Conservation (phyloP, 2,113 vertebrate genomes). For the Donacobius atricapilla region DNA sequence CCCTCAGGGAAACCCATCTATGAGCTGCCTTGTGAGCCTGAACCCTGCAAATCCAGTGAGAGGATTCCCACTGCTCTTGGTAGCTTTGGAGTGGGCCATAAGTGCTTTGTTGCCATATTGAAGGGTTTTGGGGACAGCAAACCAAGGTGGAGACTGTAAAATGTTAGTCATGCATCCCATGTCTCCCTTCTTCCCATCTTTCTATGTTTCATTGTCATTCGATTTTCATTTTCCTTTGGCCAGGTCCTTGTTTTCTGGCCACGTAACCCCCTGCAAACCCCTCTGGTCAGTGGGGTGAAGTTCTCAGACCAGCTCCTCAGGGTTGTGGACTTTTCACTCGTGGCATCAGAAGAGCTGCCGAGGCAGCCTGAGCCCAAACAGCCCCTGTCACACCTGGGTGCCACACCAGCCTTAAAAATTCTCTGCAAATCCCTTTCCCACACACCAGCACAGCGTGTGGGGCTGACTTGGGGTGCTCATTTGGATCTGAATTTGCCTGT, state of each 20-base stretch:
- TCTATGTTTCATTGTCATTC: background rate
- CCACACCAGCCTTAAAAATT: background rate
- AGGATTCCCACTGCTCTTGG: background rate
- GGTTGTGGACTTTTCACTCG: accelerated
- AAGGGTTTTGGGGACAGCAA: background rate
- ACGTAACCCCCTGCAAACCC: background rate
- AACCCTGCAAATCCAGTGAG: background rate
- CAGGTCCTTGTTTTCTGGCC: background rate
- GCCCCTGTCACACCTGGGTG: background rate
- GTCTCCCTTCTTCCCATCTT: background rate
- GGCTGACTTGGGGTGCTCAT: background rate
- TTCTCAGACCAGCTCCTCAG: background rate
- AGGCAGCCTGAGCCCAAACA: background rate
- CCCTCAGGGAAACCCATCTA: background rate
- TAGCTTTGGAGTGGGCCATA: background rate
- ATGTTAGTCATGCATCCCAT: background rate
- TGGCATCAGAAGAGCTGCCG: background rate
- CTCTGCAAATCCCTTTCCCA: background rate
- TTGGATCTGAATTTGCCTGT: background rate
- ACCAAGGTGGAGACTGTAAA: background rate
- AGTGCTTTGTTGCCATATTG: background rate
- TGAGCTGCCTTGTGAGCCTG: background rate
- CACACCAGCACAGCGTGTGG: background rate
- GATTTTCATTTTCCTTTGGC: background rate
- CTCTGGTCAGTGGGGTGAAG: background rate